Base-by-base conservation (phyloP, 1,140 invertebrate genomes). In the Laodelphax striatellus region DNA sequence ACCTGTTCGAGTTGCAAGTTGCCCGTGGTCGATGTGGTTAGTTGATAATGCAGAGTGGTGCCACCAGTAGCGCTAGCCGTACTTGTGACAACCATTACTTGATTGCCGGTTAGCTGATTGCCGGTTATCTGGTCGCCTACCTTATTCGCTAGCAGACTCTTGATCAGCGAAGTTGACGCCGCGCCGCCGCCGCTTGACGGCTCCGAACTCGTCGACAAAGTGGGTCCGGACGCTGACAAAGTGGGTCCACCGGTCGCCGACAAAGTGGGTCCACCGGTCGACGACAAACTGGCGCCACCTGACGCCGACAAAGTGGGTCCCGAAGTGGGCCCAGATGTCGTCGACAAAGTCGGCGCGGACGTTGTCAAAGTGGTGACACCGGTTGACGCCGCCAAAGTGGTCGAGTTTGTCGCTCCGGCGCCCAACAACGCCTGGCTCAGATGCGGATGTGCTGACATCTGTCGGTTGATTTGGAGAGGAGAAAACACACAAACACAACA, bases 121-220 rank as follows among this genome's bases (percentile, higher is more conserved):
- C 34, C 28, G 28, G 28, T 31, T 31, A 11, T 22, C 21, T 44
- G 53, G 38, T 64, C 63, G 19, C 22, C 75, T 78, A 92, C 85
- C 80, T 92, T 92, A 73, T 83, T 90, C 64, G 88, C 89, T 73
- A 92, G 75, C 58, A 92, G 79, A 75, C 84, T 90, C 76, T 92
- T 91, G 69, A 92, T 90, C 66, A 91, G 78, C 60, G 86, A 87
- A 67, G 81, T 81, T 55, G 74, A 74, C 24, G 73, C 72, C 22
- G 73, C 68, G 57, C 69, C 71, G 52, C 69, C 68, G 6, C 2
- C 24, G 24, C 24, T 28, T 55, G 64, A 67, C 69, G 52, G 69
- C 69, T 65, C 70, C 69, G 24, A 4, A 6, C 24, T 28, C 6
- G 24, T 28, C 24, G 24, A 28, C 63, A 68, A 66, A 52, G 63